Evolutionary conservation across 1,140 invertebrate genomes (phyloP).

Genomic region (Drosophila pseudoobscura): DNA sequence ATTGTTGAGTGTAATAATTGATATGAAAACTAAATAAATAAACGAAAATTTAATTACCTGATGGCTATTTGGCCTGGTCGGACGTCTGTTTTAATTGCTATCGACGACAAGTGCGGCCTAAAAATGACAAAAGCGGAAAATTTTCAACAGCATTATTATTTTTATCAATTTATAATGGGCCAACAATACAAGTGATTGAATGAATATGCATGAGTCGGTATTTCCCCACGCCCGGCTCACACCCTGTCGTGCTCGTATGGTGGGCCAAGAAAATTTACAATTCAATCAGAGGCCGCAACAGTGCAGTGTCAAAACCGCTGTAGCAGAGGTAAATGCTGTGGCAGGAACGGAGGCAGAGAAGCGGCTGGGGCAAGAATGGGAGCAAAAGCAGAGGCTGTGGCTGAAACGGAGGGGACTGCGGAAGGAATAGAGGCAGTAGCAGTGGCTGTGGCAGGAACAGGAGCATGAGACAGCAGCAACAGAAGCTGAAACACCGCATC

Average conservation of each 20-base stretch:
- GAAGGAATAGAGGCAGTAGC: conserved; percentile 15
- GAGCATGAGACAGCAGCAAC: conserved; percentile 1
- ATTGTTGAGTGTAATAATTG: conserved; percentile 30
- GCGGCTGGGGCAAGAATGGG: neutral
- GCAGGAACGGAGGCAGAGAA: conserved; percentile 1
- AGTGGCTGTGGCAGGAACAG: conserved; percentile 12
- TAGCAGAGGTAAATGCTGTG: conserved; percentile 30
- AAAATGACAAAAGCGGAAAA: conserved; percentile 41
- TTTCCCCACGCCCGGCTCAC: neutral
- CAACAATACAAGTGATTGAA: conserved; percentile 10
- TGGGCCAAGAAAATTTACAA: conserved; percentile 57
- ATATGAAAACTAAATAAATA: conserved; percentile 49
- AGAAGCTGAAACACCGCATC: conserved; percentile 65
- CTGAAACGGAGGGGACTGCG: neutral
- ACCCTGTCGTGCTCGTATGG: neutral
- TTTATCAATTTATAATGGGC: conserved; percentile 36
- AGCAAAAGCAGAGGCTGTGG: conserved; percentile 8
- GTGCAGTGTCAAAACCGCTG: conserved; percentile 58
- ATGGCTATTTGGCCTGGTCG: conserved; percentile 36
- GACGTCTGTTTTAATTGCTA: conserved; percentile 35
- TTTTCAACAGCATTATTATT: conserved; percentile 16
- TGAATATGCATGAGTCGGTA: neutral
- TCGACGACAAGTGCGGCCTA: conserved; percentile 36
- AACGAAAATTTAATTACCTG: conserved; percentile 68
- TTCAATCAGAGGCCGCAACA: conserved; percentile 59